Conservation (phyloP, 2,888 invertebrate species). For the Achlya flavicornis region DNA sequence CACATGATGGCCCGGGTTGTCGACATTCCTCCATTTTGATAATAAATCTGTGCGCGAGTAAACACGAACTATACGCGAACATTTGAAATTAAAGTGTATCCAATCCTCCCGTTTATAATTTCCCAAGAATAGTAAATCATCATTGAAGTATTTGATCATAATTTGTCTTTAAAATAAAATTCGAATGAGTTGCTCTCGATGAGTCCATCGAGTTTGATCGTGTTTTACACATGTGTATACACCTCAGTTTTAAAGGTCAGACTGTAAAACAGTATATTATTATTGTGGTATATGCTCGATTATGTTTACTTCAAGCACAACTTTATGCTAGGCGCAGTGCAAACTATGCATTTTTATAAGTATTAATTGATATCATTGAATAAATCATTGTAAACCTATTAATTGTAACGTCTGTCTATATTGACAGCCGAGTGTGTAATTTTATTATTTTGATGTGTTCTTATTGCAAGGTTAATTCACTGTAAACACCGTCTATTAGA, state of each 20-base stretch:
- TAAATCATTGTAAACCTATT: conserved; percentile 20
- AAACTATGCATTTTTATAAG: conserved; percentile 50
- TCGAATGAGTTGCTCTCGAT: neutral
- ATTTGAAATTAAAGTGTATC: neutral
- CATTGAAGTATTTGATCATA: neutral
- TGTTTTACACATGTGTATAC: neutral
- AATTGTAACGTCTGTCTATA: conserved; percentile 36
- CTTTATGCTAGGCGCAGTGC: conserved; percentile 56
- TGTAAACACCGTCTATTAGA: neutral
- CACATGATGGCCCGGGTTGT: no score
- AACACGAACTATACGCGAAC: neutral
- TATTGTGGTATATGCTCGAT: conserved; percentile 35
- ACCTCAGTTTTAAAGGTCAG: neutral
- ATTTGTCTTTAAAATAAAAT: neutral
- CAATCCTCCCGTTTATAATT: neutral
- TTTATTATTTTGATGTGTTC: conserved; percentile 43
- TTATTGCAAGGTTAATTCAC: conserved; percentile 14
- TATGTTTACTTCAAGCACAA: conserved; percentile 58
- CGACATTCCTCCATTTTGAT: no score
- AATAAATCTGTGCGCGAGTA: no score
- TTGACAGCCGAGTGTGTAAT: conserved; percentile 41
- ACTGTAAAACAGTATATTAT: neutral
- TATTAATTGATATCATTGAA: conserved; percentile 23
- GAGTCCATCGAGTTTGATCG: neutral
- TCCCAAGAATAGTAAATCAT: neutral